Conservation (phyloP, 2,888 invertebrate genomes). For the Coenonympha arcania region DNA sequence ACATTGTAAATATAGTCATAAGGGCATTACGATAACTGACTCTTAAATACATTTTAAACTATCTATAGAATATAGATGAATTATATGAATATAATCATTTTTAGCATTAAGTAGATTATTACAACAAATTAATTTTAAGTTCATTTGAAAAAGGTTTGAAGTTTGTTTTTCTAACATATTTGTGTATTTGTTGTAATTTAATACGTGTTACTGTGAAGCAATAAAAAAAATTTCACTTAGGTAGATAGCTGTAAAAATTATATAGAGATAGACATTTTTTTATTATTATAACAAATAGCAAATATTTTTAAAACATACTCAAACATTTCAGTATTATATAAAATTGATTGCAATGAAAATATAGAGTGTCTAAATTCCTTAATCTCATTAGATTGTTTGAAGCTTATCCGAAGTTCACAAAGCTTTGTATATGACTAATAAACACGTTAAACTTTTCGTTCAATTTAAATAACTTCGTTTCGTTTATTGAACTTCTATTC, state of each 20-base stretch:
- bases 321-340: too few species aligned
- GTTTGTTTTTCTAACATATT: not conserved
- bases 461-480: conserved; percentile 3
- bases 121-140: not conserved
- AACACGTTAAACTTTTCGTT: conserved; percentile 16
- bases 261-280: too few species aligned
- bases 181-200: too few species aligned
- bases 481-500: not conserved
- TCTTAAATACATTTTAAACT: not conserved
- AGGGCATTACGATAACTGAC: not conserved
- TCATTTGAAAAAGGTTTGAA: not conserved
- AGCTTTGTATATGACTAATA: conserved; percentile 8
- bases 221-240: too few species aligned
- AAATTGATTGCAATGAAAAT: too few species aligned
- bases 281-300: not conserved
- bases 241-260: too few species aligned
- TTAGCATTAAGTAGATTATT: not conserved
- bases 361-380: not conserved
- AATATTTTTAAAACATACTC: not conserved
- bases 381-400: conserved; percentile 2
- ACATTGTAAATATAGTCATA: conserved; percentile 34
- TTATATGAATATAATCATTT: not conserved
- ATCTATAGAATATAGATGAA: not conserved
- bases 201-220: too few species aligned
- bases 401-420: conserved; percentile 8